Percentiles rank a stretch among this genome's conserved stretches.
Conservation (phyloP, 2,888 invertebrate species). For the Sarcophaga carnaria region DNA sequence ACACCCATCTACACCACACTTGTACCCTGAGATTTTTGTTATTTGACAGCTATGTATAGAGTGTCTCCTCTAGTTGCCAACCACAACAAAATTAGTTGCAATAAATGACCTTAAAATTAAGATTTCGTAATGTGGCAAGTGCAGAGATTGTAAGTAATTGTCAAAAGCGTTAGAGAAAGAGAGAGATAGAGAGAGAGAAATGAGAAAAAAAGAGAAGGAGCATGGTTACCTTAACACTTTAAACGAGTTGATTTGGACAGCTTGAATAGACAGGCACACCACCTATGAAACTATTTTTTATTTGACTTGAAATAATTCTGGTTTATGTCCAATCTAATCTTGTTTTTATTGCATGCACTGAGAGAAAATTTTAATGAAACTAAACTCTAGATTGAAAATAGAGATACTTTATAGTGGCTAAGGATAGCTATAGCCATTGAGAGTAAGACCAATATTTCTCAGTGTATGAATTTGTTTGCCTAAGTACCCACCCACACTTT, state of each 20-base stretch:
- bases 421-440: too few relatives aligned
- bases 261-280: background rate
- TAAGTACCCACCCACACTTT: conserved; percentile 55
- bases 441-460: background rate
- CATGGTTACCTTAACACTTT: background rate
- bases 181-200: background rate
- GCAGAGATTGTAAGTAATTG: conserved; percentile 37
- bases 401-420: background rate
- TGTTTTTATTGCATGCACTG: conserved; percentile 11
- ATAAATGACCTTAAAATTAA: conserved; percentile 78
- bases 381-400: background rate
- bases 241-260: conserved; percentile 26
- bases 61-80: background rate
- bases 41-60: background rate
- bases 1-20: background rate
- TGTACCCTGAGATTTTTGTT: background rate
- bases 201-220: background rate
- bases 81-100: conserved; percentile 74
- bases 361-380: background rate
- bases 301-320: background rate
- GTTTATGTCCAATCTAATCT: conserved; percentile 44
- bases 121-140: conserved; percentile 75
- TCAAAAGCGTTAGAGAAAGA: background rate
- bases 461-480: conserved; percentile 18
- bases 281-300: background rate